Conservation (phyloP, 1,140 invertebrate species). For the Nasonia longicornis region DNA sequence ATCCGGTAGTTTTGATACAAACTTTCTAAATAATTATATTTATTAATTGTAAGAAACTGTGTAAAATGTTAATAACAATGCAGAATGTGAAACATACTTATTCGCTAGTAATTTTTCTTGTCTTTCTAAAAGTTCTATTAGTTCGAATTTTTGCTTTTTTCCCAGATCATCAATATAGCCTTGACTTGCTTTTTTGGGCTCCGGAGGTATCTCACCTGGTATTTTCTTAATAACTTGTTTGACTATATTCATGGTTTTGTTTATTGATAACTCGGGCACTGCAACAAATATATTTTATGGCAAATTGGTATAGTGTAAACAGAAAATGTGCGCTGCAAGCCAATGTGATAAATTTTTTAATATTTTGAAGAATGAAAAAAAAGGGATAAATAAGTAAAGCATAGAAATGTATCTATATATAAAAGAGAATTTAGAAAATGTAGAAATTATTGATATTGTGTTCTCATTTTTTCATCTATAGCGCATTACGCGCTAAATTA, state of each 20-base stretch:
- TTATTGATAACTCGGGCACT: not conserved
- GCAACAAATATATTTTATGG: not conserved
- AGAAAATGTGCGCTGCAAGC: too few species aligned
- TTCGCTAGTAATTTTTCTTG: slow-evolving; percentile 69
- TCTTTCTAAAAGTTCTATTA: slow-evolving; percentile 68
- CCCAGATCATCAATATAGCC: slow-evolving; percentile 66
- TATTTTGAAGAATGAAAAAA: too few species aligned
- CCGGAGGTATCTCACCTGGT: slow-evolving; percentile 57
- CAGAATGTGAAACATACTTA: slow-evolving; percentile 61
- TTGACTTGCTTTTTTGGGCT: slow-evolving; percentile 59
- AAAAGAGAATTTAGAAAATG: too few species aligned
- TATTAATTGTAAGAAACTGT: not conserved
- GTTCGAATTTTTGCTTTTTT: slow-evolving; percentile 63
- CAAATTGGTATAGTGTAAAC: not conserved
- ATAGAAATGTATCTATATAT: too few species aligned
- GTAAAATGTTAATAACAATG: not conserved
- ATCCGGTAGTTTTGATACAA: slow-evolving; percentile 73
- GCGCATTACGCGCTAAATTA: too few species aligned
- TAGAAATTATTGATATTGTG: too few species aligned
- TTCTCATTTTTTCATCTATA: too few species aligned
- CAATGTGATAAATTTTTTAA: too few species aligned
- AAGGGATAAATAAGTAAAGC: too few species aligned
- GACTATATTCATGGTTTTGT: slow-evolving; percentile 42
- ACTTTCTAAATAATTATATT: slow-evolving; percentile 54
- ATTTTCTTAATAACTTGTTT: slow-evolving; percentile 55